phyloP scores from a whole-genome alignment of 2,113 vertebrate species.

The Antechinus flavipes region DNA sequence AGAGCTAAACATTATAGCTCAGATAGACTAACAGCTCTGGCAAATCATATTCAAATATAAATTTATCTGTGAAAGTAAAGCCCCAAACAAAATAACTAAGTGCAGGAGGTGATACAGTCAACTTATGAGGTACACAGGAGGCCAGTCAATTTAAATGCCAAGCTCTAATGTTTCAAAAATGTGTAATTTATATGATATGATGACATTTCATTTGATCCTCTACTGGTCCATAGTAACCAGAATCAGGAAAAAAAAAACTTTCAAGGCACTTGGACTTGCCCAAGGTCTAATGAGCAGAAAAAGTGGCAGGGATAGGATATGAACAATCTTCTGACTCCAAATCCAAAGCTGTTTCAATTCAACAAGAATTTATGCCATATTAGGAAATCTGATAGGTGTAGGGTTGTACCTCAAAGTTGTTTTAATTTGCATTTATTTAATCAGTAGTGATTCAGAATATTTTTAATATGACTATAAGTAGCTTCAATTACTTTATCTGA shows the following conservation, averaged over 20 bases:
- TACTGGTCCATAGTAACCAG: not conserved
- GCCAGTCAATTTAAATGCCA: not conserved
- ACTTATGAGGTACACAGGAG: not conserved
- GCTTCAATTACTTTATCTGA: not conserved
- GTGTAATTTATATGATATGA: not conserved
- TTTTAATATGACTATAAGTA: not conserved
- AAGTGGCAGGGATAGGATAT: not conserved
- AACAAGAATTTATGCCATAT: not conserved
- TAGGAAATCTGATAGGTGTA: not conserved
- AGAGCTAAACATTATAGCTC: not conserved
- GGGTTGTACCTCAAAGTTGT: not conserved
- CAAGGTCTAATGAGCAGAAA: not conserved
- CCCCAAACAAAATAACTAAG: not conserved
- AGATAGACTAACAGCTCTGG: not conserved
- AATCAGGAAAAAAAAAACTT: too few relatives aligned
- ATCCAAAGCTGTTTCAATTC: not conserved
- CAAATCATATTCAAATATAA: not conserved
- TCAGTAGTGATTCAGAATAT: not conserved
- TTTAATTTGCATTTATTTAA: not conserved
- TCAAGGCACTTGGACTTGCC: not conserved
- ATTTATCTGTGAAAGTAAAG: not conserved
- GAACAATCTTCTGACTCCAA: not conserved
- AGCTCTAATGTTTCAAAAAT: not conserved
- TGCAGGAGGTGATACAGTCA: not conserved
- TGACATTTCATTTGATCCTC: slow-evolving; percentile 16